A percentile compares a stretch with the other conserved stretches of the same genome.
These are phyloP conservation scores for Tragelaphus strepsiceros DNA, from an alignment of 2,113 vertebrate species.

Conservation along the genomic window DNA sequence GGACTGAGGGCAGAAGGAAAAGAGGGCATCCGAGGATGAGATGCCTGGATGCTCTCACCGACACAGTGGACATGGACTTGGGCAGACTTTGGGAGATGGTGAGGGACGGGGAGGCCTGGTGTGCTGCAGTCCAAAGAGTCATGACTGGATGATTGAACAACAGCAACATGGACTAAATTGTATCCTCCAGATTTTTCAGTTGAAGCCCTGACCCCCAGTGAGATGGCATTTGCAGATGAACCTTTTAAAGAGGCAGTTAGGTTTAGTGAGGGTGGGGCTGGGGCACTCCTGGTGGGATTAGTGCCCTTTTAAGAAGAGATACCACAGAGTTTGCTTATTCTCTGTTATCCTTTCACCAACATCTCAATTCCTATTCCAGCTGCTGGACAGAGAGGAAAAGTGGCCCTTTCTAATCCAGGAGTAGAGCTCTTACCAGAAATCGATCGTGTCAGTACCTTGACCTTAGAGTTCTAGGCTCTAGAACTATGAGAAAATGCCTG, in stretches of 20 bases:
- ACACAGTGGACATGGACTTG: neutral
- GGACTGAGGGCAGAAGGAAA: neutral
- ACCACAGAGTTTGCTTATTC: neutral
- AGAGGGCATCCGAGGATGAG: neutral
- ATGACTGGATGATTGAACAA: neutral
- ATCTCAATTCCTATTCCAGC: neutral
- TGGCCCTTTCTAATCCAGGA: neutral
- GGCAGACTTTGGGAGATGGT: neutral
- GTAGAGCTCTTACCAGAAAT: neutral
- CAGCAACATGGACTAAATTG: neutral
- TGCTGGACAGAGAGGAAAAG: neutral
- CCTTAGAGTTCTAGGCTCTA: neutral
- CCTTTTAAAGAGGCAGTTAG: neutral
- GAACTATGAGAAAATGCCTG: neutral
- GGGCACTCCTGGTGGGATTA: neutral
- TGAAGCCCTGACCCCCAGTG: neutral
- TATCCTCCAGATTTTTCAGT: neutral
- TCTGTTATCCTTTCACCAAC: neutral
- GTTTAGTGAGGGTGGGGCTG: neutral
- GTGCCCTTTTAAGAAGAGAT: neutral
- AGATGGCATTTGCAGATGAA: neutral
- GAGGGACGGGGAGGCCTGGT: neutral
- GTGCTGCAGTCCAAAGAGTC: neutral
- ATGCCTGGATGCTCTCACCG: rapidly evolving
- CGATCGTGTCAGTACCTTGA: neutral